These are phyloP conservation scores for Magallana nippona DNA, from an alignment of 2,888 invertebrate species.

Conservation along the genomic window DNA sequence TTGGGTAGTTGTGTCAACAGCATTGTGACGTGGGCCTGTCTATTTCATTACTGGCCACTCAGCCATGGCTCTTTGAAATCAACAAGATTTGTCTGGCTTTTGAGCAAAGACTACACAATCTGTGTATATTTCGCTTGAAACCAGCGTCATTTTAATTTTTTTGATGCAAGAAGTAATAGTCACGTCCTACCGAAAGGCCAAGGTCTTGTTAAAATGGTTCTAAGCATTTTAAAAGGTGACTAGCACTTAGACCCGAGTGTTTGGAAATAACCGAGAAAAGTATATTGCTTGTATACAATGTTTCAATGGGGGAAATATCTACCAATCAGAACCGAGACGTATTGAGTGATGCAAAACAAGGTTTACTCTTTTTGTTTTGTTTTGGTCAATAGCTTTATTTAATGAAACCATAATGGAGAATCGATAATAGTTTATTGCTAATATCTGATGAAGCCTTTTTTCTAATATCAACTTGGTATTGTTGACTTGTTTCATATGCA, in stretches of 20 bases:
- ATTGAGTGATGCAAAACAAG: conserved; percentile 35
- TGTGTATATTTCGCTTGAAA: too few relatives aligned
- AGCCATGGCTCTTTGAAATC: too few relatives aligned
- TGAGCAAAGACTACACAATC: too few relatives aligned
- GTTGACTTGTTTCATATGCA: conserved; percentile 47
- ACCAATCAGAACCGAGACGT: neutral
- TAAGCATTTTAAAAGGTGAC: neutral
- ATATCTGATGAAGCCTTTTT: conserved; percentile 49
- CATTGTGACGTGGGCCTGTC: too few relatives aligned
- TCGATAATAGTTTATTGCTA: conserved; percentile 50
- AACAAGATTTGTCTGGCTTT: too few relatives aligned
- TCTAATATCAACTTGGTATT: conserved; percentile 43
- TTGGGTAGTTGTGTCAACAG: too few relatives aligned
- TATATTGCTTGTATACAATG: neutral
- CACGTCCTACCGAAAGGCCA: too few relatives aligned
- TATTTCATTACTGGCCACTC: too few relatives aligned
- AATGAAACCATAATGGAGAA: conserved; percentile 52
- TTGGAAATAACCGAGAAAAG: neutral
- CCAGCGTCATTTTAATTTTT: too few relatives aligned
- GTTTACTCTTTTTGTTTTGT: conserved; percentile 35
- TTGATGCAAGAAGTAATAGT: too few relatives aligned
- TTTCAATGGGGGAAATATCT: neutral
- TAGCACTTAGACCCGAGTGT: neutral
- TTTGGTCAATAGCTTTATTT: conserved; percentile 54
- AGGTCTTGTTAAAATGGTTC: too few relatives aligned